phyloP scores from a whole-genome alignment of 92 coral and sea anemone species.

The Palythoa heliodiscus region DNA sequence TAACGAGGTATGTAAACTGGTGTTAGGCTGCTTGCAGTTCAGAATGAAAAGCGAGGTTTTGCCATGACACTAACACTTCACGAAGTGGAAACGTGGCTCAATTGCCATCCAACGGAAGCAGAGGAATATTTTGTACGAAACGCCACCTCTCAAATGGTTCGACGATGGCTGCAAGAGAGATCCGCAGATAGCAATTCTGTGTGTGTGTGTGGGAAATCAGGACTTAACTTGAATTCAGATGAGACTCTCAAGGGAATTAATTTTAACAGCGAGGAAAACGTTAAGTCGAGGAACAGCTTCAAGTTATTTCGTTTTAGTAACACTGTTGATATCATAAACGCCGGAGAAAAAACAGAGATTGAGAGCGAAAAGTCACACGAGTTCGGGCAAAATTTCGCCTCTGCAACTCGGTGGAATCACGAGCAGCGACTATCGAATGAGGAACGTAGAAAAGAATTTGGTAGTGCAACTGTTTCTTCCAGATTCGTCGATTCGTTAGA shows the following conservation, averaged over 20 bases:
- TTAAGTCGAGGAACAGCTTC: constrained; percentile 31
- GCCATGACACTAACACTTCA: constrained; percentile 92
- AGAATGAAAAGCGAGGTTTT: constrained; percentile 68
- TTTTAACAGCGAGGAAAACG: constrained; percentile 10
- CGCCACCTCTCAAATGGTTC: constrained; percentile 88
- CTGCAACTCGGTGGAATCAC: constrained; percentile 70
- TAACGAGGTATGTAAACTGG: constrained; percentile 15
- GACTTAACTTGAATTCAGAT: constrained; percentile 30
- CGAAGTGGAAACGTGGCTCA: constrained; percentile 98
- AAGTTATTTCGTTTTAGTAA: constrained; percentile 86
- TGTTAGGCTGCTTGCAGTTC: constrained; percentile 19
- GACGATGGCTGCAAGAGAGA: constrained; percentile 84
- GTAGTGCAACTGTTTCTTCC: constrained; percentile 67
- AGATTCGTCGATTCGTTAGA: constrained; percentile 85
- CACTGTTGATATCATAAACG: constrained; percentile 79
- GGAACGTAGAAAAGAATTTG: constrained; percentile 62
- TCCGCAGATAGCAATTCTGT: constrained; percentile 50
- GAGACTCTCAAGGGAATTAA: background rate
- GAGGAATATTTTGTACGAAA: constrained; percentile 95
- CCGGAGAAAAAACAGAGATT: constrained; percentile 62
- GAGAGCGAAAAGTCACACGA: constrained; percentile 38
- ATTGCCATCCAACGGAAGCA: constrained; percentile 77
- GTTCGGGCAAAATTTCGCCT: constrained; percentile 48
- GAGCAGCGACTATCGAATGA: constrained; percentile 69
- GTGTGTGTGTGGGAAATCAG: constrained; percentile 58